phyloP scores from a whole-genome alignment of 2,797 vertebrate species.

The Anas bernieri region DNA sequence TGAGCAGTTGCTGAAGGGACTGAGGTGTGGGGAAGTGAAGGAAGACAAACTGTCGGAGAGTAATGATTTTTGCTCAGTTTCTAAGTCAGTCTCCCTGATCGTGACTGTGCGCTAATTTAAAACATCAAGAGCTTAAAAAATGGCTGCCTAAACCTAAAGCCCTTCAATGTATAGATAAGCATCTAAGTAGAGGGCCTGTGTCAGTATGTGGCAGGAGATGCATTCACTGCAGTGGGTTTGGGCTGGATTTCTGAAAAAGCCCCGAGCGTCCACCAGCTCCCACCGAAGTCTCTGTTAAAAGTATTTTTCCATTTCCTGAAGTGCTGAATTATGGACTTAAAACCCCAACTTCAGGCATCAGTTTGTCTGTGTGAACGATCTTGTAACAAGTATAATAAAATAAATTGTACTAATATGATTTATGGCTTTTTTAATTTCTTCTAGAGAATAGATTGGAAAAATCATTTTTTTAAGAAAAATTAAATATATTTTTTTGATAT shows the following conservation, averaged over 20 bases:
- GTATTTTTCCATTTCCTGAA: not conserved
- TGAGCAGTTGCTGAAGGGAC: not conserved
- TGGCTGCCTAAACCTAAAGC: not conserved
- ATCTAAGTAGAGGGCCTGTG: not conserved
- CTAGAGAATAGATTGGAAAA: constrained; percentile 41
- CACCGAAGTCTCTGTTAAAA: not conserved
- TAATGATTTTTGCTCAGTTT: not conserved
- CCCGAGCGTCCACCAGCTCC: not conserved
- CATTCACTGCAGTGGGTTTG: not conserved
- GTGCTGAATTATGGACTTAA: constrained; percentile 20
- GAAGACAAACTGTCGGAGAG: not conserved
- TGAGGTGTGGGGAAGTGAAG: not conserved
- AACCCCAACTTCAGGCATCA: not conserved
- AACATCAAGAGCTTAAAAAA: not conserved
- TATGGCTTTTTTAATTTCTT: not conserved
- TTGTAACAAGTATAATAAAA: constrained; percentile 55
- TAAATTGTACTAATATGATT: constrained; percentile 41
- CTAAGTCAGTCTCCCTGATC: not conserved
- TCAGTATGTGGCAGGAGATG: not conserved
- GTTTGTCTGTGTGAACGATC: constrained; percentile 8
- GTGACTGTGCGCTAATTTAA: not conserved
- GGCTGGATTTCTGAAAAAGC: not conserved
- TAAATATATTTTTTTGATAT: not conserved
- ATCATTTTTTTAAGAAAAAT: not conserved
- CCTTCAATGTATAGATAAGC: not conserved